A percentile compares a stretch with the other conserved stretches of the same genome.
These are phyloP conservation scores for Actias luna DNA, from an alignment of 2,888 invertebrate species.

Conservation along the genomic window DNA sequence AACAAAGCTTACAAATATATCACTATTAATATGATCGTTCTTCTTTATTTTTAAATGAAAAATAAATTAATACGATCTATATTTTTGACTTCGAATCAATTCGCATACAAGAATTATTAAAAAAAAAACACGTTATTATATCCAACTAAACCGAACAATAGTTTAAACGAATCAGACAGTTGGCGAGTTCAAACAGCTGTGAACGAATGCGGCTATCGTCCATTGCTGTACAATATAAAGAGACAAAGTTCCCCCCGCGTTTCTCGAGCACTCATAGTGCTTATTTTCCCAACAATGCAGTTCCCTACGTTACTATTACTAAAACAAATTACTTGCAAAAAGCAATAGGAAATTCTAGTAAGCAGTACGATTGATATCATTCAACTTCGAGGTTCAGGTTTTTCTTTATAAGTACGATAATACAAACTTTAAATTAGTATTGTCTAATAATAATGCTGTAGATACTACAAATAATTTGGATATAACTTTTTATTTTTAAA, in stretches of 20 bases:
- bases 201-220: conserved; percentile 7
- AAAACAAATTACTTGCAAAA: background rate
- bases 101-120: background rate
- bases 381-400: background rate
- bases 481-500: too few species aligned
- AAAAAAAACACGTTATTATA: background rate
- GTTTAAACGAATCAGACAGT: background rate
- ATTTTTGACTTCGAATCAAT: background rate
- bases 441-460: too few species aligned
- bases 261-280: background rate
- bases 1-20: background rate
- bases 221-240: conserved; percentile 4
- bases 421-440: too few species aligned
- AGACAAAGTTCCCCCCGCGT: background rate
- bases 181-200: background rate
- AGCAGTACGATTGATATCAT: background rate
- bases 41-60: background rate
- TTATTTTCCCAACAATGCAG: background rate
- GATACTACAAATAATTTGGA: too few species aligned
- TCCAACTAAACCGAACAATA: background rate
- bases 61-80: background rate
- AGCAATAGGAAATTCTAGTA: background rate
- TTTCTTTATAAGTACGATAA: too few species aligned
- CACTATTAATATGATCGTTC: background rate
- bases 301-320: background rate